A percentile compares a stretch with the other conserved stretches of the same genome.
Evolutionary conservation across 1,140 invertebrate species (phyloP).

Genomic region (Probaryconus sp.): DNA sequence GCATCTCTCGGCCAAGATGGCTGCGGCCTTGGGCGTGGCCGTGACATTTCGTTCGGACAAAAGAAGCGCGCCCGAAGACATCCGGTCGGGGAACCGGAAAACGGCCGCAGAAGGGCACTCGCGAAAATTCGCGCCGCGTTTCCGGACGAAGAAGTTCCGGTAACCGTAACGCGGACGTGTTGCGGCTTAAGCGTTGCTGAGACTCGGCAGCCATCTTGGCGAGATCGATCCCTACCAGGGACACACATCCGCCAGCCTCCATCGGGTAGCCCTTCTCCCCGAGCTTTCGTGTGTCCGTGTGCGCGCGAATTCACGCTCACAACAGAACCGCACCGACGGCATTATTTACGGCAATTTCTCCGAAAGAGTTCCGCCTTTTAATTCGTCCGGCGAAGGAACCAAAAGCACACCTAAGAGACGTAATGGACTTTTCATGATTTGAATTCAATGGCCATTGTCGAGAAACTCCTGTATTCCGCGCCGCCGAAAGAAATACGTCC

Average conservation of each 20-base stretch:
- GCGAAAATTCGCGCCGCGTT: slow-evolving; percentile 18
- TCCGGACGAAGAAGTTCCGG: slow-evolving; percentile 35
- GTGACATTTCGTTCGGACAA: slow-evolving; percentile 42
- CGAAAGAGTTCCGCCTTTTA: slow-evolving; percentile 54
- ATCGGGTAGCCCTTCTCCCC: slow-evolving; percentile 25
- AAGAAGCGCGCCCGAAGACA: neutral
- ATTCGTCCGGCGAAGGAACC: slow-evolving; percentile 51
- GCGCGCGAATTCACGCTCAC: slow-evolving; percentile 9
- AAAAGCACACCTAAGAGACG: slow-evolving; percentile 36
- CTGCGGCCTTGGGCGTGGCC: slow-evolving; percentile 76
- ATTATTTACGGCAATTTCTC: slow-evolving; percentile 57
- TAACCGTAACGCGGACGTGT: slow-evolving; percentile 36
- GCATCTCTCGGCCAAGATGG: slow-evolving; percentile 74
- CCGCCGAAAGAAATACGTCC: slow-evolving; percentile 39
- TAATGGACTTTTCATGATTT: slow-evolving; percentile 64
- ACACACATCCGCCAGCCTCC: slow-evolving; percentile 64
- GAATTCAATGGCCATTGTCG: slow-evolving; percentile 64
- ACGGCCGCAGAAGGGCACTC: slow-evolving; percentile 29
- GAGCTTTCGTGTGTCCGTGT: slow-evolving; percentile 11
- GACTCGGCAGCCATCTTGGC: slow-evolving; percentile 73
- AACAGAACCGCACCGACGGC: slow-evolving; percentile 30
- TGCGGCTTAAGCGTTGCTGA: slow-evolving; percentile 64
- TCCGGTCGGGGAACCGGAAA: slow-evolving; percentile 8
- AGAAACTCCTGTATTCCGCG: slow-evolving; percentile 49
- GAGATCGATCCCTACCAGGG: slow-evolving; percentile 60